phyloP scores from a whole-genome alignment of 2,888 invertebrate genomes.

The Salticus scenicus region DNA sequence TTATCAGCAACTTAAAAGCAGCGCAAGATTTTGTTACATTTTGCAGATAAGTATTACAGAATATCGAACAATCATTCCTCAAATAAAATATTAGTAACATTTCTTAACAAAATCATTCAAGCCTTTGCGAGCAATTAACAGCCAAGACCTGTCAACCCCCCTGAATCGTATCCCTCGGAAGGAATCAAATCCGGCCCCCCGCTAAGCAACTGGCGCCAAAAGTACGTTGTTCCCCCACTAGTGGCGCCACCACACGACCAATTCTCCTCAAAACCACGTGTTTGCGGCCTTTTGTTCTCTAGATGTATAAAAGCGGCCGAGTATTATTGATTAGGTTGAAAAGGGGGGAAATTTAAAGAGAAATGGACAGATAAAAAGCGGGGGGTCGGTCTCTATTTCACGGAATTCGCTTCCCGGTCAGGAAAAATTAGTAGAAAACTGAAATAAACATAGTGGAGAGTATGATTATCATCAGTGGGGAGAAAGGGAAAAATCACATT shows the following conservation, averaged over 20 bases:
- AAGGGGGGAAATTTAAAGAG: constrained; percentile 25
- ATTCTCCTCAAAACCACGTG: constrained; percentile 51
- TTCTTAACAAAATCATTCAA: neutral
- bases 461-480: no score
- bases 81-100: neutral
- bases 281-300: constrained; percentile 47
- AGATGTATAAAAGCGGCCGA: constrained; percentile 25
- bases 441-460: neutral
- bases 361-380: constrained; percentile 27
- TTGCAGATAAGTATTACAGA: neutral
- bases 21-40: no score
- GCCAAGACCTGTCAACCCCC: constrained; percentile 41
- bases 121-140: constrained; percentile 22
- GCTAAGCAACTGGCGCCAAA: constrained; percentile 50
- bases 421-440: neutral
- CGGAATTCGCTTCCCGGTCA: constrained; percentile 18
- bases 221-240: constrained; percentile 19
- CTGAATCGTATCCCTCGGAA: constrained; percentile 19
- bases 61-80: neutral
- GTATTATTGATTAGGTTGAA: constrained; percentile 52
- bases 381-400: constrained; percentile 19
- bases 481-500: no score
- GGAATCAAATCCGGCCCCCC: constrained; percentile 47
- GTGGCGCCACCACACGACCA: constrained; percentile 55
- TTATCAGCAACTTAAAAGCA: no score